Evolutionary conservation across 1,140 invertebrate species (phyloP), one percentile per base, ranked within the genome.

Genomic region (Formica selysi): DNA sequence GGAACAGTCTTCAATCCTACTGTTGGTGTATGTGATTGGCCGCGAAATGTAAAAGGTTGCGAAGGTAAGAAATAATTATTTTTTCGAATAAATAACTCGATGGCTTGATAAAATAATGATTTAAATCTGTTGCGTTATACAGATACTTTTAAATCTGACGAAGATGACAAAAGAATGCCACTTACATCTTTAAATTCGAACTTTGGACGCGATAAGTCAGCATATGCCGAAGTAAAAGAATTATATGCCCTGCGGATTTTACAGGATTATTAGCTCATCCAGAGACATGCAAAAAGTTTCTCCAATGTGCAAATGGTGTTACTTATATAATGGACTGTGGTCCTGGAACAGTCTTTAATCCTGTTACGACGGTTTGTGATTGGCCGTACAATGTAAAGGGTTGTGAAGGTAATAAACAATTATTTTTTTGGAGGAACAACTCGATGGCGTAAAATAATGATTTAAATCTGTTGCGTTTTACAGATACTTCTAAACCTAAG

Each of bases 271-370:
- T 96, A n/a, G 95, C 96, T 1, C 96, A 97, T 95, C 96, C 96
- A 0, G 92, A 93, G 1, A 96, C 96, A 51, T 97, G 97, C 88
- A 94, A 93, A 22, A 96, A 97, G 88, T 97, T 96, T 89, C 90
- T 97, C 1, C 97, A 96, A 84, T 98, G 97, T 91, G 94, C 94
- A 5, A 95, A 96, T 86, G 97, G 97, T 0, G 92, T 92, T 48
- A 95, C 96, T 1, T 96, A 95, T 76, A 92, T 96, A 7, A 96
- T 96, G 93, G 93, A 95, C 11, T 98, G 97, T 93, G 96, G 96
- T n/a, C 96, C 96, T 1, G 97, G 96, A n/a, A 97, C 97, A 1
- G 95, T 96, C 0, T 97, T 97, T 86, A 96, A 97, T 93, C 95
- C 96, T 0, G 64, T 91, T 4, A 91, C 94, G 0, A 93, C 94